Conservation (phyloP, 2,797 vertebrate species). For the Tapirus indicus region DNA sequence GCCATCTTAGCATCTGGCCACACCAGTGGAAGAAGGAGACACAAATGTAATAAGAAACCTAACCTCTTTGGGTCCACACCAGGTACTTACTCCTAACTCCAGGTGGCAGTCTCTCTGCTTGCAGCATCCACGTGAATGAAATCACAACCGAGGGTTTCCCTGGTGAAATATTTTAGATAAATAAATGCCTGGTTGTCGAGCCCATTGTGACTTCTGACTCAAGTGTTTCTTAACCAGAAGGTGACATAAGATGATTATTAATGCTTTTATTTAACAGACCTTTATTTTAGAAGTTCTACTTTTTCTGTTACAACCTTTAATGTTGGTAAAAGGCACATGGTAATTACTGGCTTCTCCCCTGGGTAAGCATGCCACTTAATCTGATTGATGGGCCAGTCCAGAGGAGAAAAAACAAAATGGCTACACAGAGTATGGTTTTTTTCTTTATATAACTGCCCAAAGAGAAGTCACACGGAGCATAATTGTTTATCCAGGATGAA, state of each 20-base stretch:
- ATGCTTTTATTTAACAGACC: neutral
- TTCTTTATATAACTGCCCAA: neutral
- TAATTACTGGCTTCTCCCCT: slow-evolving; percentile 1
- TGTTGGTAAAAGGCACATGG: neutral
- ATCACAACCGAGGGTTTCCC: slow-evolving; percentile 84
- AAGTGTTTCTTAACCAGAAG: slow-evolving; percentile 60
- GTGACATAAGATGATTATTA: slow-evolving; percentile 1
- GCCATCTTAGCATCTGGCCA: neutral
- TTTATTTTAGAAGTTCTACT: neutral
- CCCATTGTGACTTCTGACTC: slow-evolving; percentile 75
- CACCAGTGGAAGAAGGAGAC: slow-evolving; percentile 19
- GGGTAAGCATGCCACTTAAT: slow-evolving; percentile 18
- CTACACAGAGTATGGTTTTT: neutral
- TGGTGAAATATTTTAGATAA: slow-evolving; percentile 83
- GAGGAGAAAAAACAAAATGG: slow-evolving; percentile 35
- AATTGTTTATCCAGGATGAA: slow-evolving; percentile 65
- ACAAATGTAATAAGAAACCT: neutral
- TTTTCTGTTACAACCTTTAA: slow-evolving; percentile 38
- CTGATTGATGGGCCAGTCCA: neutral
- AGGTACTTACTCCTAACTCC: slow-evolving; percentile 86
- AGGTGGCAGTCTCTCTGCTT: slow-evolving; percentile 79
- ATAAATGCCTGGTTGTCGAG: slow-evolving; percentile 77
- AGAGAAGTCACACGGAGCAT: slow-evolving; percentile 25
- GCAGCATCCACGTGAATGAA: slow-evolving; percentile 82
- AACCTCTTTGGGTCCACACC: slow-evolving; percentile 62